These are phyloP conservation scores for Tenebrosternarchus preto DNA, from an alignment of 2,113 vertebrate genomes.

Conservation along the genomic window DNA sequence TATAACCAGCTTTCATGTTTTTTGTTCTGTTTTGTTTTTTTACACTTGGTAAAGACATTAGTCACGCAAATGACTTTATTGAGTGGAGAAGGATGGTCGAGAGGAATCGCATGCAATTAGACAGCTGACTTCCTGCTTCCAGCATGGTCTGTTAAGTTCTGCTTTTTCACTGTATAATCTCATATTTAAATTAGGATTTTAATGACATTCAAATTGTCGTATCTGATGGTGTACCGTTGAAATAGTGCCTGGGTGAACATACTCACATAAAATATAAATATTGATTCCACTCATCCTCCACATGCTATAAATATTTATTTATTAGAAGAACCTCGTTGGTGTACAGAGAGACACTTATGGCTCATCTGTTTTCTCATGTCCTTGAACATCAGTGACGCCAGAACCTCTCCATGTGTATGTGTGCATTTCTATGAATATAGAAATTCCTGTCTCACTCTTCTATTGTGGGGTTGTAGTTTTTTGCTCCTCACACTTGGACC, in stretches of 20 bases:
- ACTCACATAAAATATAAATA: neutral
- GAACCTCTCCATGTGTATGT: no score
- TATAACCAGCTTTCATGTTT: conserved; percentile 69
- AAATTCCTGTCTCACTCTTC: no score
- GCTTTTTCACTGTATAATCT: neutral
- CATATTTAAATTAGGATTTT: neutral
- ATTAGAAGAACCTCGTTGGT: no score
- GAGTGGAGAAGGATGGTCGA: conserved; percentile 62
- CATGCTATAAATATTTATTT: no score
- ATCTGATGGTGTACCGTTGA: neutral
- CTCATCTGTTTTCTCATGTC: no score
- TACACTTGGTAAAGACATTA: conserved; percentile 71
- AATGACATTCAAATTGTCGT: neutral
- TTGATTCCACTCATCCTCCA: no score
- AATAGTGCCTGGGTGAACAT: neutral
- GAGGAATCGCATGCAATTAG: conserved; percentile 67
- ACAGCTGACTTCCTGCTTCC: conserved; percentile 1
- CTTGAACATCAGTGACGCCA: no score
- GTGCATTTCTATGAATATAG: no score
- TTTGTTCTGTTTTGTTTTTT: conserved; percentile 59
- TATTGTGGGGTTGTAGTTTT: no score
- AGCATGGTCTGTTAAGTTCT: neutral
- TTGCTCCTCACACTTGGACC: no score
- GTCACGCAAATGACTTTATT: conserved; percentile 73
- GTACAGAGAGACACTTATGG: no score